Percentiles rank a stretch among this genome's conserved stretches.
Evolutionary conservation across 2,797 vertebrate genomes (phyloP).

Genomic region (Remorina albescens): DNA sequence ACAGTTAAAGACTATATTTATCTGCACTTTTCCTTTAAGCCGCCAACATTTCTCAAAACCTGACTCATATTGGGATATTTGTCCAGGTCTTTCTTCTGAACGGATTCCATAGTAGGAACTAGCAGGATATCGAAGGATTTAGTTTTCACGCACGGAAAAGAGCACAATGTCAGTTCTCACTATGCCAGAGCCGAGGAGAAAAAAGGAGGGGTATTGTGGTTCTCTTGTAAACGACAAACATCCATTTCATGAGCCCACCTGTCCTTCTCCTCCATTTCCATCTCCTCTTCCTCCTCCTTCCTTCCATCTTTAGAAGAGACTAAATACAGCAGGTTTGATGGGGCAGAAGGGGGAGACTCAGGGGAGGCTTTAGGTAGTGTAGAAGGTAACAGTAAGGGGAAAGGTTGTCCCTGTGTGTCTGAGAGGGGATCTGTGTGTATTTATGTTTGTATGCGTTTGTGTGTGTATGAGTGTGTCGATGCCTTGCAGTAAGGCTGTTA

Average conservation of each 20-base stretch:
- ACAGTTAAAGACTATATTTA: conserved; percentile 57
- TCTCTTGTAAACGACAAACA: conserved; percentile 74
- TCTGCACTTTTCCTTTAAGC: conserved; percentile 46
- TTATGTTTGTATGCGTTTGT: conserved; percentile 36
- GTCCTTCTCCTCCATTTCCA: conserved; percentile 48
- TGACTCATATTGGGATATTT: conserved; percentile 37
- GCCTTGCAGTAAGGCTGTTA: conserved; percentile 76
- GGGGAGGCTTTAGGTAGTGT: conserved; percentile 75
- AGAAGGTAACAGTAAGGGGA: conserved; percentile 70
- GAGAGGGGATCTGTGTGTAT: conserved; percentile 32
- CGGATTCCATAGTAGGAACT: conserved; percentile 61
- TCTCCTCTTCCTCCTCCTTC: conserved; percentile 28
- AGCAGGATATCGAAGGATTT: conserved; percentile 57
- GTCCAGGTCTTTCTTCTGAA: conserved; percentile 54
- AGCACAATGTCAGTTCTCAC: conserved; percentile 68
- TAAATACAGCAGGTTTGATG: conserved; percentile 76
- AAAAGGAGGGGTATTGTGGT: conserved; percentile 41
- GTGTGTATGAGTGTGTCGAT: conserved; percentile 23
- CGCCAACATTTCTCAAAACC: conserved; percentile 44
- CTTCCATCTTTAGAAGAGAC: conserved; percentile 71
- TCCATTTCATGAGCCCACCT: conserved; percentile 64
- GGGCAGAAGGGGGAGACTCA: conserved; percentile 52
- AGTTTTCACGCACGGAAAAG: conserved; percentile 56
- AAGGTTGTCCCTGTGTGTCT: conserved; percentile 60
- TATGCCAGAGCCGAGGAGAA: conserved; percentile 61